phyloP scores from a whole-genome alignment of 2,797 vertebrate genomes.

The Bradypodion pumilum region DNA sequence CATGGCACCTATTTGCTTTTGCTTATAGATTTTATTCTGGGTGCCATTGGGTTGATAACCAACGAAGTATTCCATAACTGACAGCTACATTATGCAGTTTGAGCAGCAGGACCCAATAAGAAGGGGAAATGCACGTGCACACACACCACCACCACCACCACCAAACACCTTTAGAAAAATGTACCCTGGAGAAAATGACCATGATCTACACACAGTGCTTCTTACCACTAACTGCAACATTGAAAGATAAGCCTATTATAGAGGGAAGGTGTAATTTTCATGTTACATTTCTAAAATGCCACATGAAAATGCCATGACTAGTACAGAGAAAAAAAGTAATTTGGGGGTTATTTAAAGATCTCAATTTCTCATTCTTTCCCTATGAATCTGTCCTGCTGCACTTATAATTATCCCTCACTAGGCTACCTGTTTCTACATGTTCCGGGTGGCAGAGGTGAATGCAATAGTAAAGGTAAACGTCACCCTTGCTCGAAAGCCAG shows the following conservation, averaged over 20 bases:
- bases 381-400: conserved; percentile 54
- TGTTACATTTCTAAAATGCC: background rate
- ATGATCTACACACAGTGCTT: conserved; percentile 66
- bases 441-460: conserved; percentile 34
- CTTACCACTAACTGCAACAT: conserved; percentile 64
- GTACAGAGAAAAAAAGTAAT: conserved; percentile 60
- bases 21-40: background rate
- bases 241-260: conserved; percentile 55
- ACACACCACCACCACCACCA: conserved; percentile 11
- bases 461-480: no score
- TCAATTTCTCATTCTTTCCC: conserved; percentile 44
- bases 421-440: conserved; percentile 52
- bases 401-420: conserved; percentile 58
- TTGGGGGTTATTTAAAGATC: conserved; percentile 60
- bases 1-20: background rate
- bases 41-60: background rate
- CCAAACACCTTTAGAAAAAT: conserved; percentile 62
- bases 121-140: conserved; percentile 20
- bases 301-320: conserved; percentile 33
- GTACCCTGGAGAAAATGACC: conserved; percentile 63
- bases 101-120: conserved; percentile 63
- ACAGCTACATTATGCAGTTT: conserved; percentile 45
- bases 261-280: conserved; percentile 66
- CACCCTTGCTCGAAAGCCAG: no score
- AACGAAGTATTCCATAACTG: background rate